These are phyloP conservation scores for Rhyacophila evoluta DNA, from an alignment of 2,888 invertebrate species.

Conservation along the genomic window DNA sequence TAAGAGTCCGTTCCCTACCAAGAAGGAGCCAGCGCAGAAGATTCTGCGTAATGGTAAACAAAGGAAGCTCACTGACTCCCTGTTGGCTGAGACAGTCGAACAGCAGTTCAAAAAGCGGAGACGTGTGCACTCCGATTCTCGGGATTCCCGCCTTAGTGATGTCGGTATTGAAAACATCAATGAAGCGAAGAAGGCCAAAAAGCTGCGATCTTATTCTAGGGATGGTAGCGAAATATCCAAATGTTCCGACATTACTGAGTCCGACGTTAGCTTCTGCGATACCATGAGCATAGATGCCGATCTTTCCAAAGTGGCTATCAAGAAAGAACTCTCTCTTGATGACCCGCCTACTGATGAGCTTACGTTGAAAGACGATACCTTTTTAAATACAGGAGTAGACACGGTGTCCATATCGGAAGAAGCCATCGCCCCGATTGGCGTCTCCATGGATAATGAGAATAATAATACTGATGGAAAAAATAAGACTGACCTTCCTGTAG, in stretches of 20 bases:
- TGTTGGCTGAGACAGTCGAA: conserved; percentile 72
- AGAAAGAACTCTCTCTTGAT: neutral
- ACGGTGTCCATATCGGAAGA: neutral
- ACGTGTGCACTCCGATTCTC: conserved; percentile 70
- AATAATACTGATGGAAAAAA: conserved; percentile 49
- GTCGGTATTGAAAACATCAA: conserved; percentile 60
- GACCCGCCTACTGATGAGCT: neutral
- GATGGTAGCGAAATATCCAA: conserved; percentile 74
- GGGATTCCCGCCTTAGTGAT: conserved; percentile 45
- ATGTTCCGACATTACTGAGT: conserved; percentile 73
- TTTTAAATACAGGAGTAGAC: neutral
- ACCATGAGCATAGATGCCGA: conserved; percentile 43
- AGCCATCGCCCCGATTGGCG: conserved; percentile 18
- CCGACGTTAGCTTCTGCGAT: conserved; percentile 73
- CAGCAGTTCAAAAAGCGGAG: conserved; percentile 65
- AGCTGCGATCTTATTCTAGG: conserved; percentile 67
- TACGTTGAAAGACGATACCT: neutral
- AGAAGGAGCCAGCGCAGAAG: conserved; percentile 63
- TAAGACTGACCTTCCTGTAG: conserved; percentile 44
- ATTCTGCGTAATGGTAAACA: conserved; percentile 77
- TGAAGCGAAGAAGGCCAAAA: conserved; percentile 65
- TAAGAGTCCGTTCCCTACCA: conserved; percentile 64
- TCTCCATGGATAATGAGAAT: conserved; percentile 51
- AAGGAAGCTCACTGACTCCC: conserved; percentile 71
- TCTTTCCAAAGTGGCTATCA: conserved; percentile 30